Evolutionary conservation across 2,888 invertebrate genomes (phyloP).

Genomic region (Cosmopolites sordidus): DNA sequence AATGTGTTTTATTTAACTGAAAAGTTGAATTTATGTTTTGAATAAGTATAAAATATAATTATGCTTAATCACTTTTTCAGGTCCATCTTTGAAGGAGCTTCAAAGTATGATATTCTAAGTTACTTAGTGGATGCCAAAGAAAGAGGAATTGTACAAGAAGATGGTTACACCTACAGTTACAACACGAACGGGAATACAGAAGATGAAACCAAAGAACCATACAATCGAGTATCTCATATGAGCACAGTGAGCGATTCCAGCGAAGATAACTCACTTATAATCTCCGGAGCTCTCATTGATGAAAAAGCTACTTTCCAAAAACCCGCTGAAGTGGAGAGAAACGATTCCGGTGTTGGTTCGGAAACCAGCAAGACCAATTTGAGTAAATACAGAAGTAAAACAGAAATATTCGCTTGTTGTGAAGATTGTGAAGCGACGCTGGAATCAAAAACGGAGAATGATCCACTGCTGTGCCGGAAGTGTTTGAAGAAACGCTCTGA

Average conservation of each 20-base stretch:
- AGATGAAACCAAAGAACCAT: slow-evolving; percentile 57
- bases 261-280: slow-evolving; percentile 72
- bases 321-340: slow-evolving; percentile 78
- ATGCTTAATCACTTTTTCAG: slow-evolving; percentile 34
- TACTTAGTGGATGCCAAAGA: slow-evolving; percentile 85
- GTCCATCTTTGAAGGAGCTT: slow-evolving; percentile 75
- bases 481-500: slow-evolving; percentile 85
- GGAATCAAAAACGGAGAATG: slow-evolving; percentile 21
- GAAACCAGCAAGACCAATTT: slow-evolving; percentile 85
- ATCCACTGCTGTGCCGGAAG: slow-evolving; percentile 66
- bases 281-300: slow-evolving; percentile 56
- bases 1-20: too few species aligned
- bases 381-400: slow-evolving; percentile 65
- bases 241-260: slow-evolving; percentile 82
- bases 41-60: too few species aligned
- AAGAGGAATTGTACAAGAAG: slow-evolving; percentile 66
- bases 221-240: slow-evolving; percentile 69
- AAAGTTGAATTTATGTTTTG: too few species aligned
- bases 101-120: slow-evolving; percentile 84
- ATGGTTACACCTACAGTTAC: slow-evolving; percentile 62
- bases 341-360: slow-evolving; percentile 89
- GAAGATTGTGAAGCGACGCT: slow-evolving; percentile 71
- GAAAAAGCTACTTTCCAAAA: slow-evolving; percentile 56
- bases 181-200: slow-evolving; percentile 44
- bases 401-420: slow-evolving; percentile 54